These are phyloP conservation scores for Aphidius ervi DNA, from an alignment of 1,140 invertebrate species.

Conservation along the genomic window DNA sequence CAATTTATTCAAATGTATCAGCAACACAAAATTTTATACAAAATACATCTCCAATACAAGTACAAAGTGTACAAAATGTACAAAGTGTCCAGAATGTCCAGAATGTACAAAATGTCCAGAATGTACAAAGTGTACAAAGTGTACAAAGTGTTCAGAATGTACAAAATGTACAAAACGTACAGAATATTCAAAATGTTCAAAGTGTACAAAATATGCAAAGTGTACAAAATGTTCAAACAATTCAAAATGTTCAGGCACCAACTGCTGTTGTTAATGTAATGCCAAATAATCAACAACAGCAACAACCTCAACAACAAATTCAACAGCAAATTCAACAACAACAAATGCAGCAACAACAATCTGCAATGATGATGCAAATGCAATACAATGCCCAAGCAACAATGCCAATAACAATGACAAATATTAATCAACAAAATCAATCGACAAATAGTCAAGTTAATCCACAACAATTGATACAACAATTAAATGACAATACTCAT, in stretches of 20 bases:
- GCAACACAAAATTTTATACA: slow-evolving; percentile 32
- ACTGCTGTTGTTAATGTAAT: slow-evolving; percentile 34
- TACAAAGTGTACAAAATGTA: slow-evolving; percentile 25
- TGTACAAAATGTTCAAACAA: slow-evolving; percentile 37
- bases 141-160: slow-evolving; percentile 33
- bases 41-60: slow-evolving; percentile 13
- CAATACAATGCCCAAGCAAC: too few species aligned
- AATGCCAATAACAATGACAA: slow-evolving; percentile 19
- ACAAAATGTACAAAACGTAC: slow-evolving; percentile 32
- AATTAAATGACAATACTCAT: too few species aligned
- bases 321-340: slow-evolving; percentile 34
- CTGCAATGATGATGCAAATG: too few species aligned
- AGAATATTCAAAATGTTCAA: slow-evolving; percentile 37
- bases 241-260: slow-evolving; percentile 35
- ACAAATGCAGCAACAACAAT: too few species aligned
- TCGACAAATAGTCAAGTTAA: too few species aligned
- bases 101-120: slow-evolving; percentile 36
- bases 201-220: slow-evolving; percentile 35
- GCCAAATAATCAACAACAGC: slow-evolving; percentile 27
- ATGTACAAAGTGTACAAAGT: slow-evolving; percentile 21
- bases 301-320: slow-evolving; percentile 30
- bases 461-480: too few species aligned
- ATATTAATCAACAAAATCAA: not conserved
- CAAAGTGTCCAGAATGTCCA: slow-evolving; percentile 34
- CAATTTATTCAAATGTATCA: slow-evolving; percentile 37